A percentile compares a stretch with the other conserved stretches of the same genome.
Conservation (phyloP, 2,797 vertebrate genomes). For the Craterocephalus amniculus region DNA sequence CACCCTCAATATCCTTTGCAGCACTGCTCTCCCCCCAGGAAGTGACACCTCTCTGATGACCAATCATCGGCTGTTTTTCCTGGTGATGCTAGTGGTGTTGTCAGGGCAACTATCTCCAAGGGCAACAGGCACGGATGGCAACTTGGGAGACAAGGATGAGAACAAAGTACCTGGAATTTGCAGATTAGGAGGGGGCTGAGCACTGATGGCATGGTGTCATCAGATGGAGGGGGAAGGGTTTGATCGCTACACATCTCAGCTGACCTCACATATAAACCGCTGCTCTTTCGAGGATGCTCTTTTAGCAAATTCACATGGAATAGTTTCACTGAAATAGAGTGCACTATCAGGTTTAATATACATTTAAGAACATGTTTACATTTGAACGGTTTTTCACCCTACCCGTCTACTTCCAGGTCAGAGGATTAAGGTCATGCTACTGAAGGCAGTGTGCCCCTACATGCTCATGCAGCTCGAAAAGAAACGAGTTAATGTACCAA, state of each 20-base stretch:
- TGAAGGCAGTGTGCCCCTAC: background rate
- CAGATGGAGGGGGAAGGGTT: conserved; percentile 4
- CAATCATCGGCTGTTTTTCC: conserved; percentile 70
- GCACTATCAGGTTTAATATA: background rate
- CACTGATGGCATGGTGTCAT: conserved; percentile 1
- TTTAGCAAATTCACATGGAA: background rate
- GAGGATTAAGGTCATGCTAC: conserved; percentile 6
- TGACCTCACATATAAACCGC: conserved; percentile 5
- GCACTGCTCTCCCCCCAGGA: conserved; percentile 45
- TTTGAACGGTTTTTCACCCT: background rate
- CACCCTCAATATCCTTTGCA: conserved; percentile 13
- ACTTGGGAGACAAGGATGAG: conserved; percentile 47
- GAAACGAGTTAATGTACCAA: conserved; percentile 38
- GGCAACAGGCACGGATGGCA: conserved; percentile 64
- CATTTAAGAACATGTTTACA: background rate
- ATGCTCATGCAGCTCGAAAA: background rate
- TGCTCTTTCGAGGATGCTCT: background rate
- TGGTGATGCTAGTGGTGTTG: conserved; percentile 64
- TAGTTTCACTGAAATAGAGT: background rate
- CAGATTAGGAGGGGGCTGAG: conserved; percentile 18
- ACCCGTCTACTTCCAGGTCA: conserved; percentile 6
- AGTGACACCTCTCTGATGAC: conserved; percentile 71
- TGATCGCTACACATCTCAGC: background rate
- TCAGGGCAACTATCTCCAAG: conserved; percentile 72
- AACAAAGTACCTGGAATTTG: conserved; percentile 55